A percentile compares a stretch with the other conserved stretches of the same genome.
These are phyloP conservation scores for Orchestia grillus DNA, from an alignment of 1,140 invertebrate species.

Conservation along the genomic window DNA sequence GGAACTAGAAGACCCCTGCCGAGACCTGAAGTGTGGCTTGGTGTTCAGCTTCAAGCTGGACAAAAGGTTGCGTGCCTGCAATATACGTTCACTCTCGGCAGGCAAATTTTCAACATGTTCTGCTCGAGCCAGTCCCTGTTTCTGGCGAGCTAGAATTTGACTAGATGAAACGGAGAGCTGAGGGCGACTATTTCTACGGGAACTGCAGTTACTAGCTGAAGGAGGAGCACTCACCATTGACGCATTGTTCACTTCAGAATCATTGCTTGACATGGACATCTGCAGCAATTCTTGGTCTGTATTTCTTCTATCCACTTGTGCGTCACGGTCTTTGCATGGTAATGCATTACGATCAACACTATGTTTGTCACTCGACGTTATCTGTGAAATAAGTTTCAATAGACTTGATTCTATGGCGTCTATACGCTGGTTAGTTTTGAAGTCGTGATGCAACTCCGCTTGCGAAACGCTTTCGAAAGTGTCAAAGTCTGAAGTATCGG, in stretches of 20 bases:
- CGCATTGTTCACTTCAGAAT: neutral
- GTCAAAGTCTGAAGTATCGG: slow-evolving; percentile 18
- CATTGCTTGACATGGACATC: neutral
- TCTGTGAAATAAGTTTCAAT: neutral
- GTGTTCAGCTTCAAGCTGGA: neutral
- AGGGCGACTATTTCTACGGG: neutral
- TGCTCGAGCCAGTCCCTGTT: neutral
- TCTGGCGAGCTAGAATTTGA: neutral
- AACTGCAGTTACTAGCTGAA: neutral
- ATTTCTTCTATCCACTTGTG: neutral
- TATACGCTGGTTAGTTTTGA: slow-evolving; percentile 8
- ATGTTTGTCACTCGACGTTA: neutral
- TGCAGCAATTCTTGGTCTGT: neutral
- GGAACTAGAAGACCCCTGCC: neutral
- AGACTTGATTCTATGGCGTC: slow-evolving; percentile 21
- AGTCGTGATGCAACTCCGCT: neutral
- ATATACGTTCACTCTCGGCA: neutral
- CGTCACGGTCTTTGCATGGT: neutral
- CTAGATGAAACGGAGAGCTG: neutral
- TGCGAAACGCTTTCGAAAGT: slow-evolving; percentile 17
- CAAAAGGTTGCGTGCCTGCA: neutral
- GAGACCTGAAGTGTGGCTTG: neutral
- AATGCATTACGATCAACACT: neutral
- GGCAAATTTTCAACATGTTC: neutral
- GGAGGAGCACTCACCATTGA: neutral